A percentile compares a stretch with the other conserved stretches of the same genome.
Conservation (phyloP, 2,113 vertebrate genomes). For the Amphilophus citrinellus region DNA sequence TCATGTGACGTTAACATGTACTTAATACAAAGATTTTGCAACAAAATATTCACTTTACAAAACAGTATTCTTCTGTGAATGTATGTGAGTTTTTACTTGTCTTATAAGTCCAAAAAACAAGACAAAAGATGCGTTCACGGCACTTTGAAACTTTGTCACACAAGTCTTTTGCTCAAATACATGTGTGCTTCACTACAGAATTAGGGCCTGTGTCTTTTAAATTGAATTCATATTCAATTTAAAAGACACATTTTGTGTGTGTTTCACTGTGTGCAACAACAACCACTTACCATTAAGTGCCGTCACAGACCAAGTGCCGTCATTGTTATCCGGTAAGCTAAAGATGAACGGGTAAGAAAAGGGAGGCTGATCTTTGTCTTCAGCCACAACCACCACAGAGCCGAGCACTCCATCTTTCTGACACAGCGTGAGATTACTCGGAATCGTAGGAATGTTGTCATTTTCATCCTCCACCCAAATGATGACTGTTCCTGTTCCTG, state of each 20-base stretch:
- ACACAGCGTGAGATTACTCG: slow-evolving; percentile 74
- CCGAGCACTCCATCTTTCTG: slow-evolving; percentile 66
- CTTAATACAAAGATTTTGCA: neutral
- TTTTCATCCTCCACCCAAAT: slow-evolving; percentile 84
- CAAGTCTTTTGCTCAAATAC: neutral
- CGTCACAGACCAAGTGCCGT: slow-evolving; percentile 79
- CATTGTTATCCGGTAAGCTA: slow-evolving; percentile 44
- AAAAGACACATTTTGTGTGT: neutral
- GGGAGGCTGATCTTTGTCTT: slow-evolving; percentile 80
- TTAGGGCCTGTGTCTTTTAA: too few species aligned
- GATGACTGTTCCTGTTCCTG: slow-evolving; percentile 87
- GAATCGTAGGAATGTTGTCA: slow-evolving; percentile 82
- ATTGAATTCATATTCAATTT: neutral
- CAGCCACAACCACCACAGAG: slow-evolving; percentile 73
- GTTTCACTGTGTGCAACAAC: neutral
- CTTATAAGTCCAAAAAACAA: neutral
- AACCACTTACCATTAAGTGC: slow-evolving; percentile 77
- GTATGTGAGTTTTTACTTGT: neutral
- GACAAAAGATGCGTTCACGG: fast-evolving
- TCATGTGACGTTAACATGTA: neutral
- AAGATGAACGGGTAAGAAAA: slow-evolving; percentile 84
- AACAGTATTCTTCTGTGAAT: neutral
- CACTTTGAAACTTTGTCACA: neutral
- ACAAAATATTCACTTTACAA: neutral
- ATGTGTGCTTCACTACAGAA: neutral